Evolutionary conservation across 2,888 invertebrate species (phyloP).

Genomic region (Atethmia centrago): DNA sequence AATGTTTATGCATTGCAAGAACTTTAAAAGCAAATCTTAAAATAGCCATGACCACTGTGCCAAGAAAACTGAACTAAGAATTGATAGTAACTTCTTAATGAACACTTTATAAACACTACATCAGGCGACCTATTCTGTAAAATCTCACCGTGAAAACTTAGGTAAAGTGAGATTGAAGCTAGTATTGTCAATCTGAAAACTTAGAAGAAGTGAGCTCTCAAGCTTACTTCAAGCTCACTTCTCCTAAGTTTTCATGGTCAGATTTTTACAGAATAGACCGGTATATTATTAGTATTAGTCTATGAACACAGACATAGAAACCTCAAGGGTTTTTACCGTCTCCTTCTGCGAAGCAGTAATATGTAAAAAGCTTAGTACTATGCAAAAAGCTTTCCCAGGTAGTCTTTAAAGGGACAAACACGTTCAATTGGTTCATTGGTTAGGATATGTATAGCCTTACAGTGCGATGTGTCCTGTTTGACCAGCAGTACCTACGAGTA

Average conservation of each 20-base stretch:
- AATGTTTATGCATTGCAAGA: not conserved
- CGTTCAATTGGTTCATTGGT: constrained; percentile 3
- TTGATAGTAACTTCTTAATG: not conserved
- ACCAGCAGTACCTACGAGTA: not conserved
- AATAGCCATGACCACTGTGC: not conserved
- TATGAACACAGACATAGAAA: not conserved
- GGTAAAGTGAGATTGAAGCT: not conserved
- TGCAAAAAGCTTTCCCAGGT: not conserved
- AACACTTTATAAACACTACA: not conserved
- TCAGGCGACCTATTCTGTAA: not conserved
- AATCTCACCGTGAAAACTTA: too few species aligned
- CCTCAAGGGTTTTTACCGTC: not conserved
- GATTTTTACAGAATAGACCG: not conserved
- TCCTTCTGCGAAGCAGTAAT: not conserved
- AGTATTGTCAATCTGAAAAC: too few species aligned
- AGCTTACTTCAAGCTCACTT: not conserved
- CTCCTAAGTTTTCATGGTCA: not conserved
- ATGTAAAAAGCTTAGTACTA: not conserved
- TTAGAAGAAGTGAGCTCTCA: too few species aligned
- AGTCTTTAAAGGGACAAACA: not conserved
- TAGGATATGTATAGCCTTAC: not conserved
- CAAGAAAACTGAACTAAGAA: too few species aligned
- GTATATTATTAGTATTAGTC: not conserved
- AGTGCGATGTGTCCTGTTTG: constrained; percentile 16
- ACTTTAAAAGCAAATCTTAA: constrained; percentile 9